Evolutionary conservation across 2,888 invertebrate genomes (phyloP), one percentile per base, ranked within the genome.

Genomic region (Acleris holmiana): DNA sequence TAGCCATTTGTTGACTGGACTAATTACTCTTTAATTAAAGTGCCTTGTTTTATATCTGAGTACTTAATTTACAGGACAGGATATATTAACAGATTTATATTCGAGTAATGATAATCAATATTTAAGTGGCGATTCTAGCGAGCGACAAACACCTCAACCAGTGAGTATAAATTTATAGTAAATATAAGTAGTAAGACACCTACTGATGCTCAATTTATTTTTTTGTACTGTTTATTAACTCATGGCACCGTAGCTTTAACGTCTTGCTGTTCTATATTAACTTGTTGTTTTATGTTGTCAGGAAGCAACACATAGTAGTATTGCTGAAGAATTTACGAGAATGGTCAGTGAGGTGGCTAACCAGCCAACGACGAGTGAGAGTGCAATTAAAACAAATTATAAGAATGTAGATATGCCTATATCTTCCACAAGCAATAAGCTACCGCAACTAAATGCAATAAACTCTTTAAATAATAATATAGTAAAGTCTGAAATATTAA

Each of bases 141-240:
- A 93, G 75, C 86, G 93, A 69, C 93, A 93, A 75, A 93, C 93
- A 44, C 93, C 93, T 55, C 93, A 93, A 76, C 88, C 91, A 72
- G 91, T 89, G 83, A 84, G 88, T 86, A 74, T 25, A 35, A 13
- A 23, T 41, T 6, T 29, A 29, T 29, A 29, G 29, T 29, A 29
- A 29, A 8, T 29, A 29, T 29, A 7, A 29, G 29, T 29, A 29
- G 29, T 29, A 29, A 0, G 7, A 8, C 17, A 25, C 10, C n/a
- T 61, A 23, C 10, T 23, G 19, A 47, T 44, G 6, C 17, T 44
- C n/a, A 44, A n/a, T 17, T 10, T 48, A 0, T 21, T 56, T 58
- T 23, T 35, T 40, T 25, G 18, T 55, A 46, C 25, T 50, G 61
- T 48, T n/a, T 54, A 44, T 17, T 44, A 17, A 15, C 5, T 41